Evolutionary conservation across 2,888 invertebrate species (phyloP), one percentile per base, ranked within the genome.

Genomic region (Odontocolon sp.): DNA sequence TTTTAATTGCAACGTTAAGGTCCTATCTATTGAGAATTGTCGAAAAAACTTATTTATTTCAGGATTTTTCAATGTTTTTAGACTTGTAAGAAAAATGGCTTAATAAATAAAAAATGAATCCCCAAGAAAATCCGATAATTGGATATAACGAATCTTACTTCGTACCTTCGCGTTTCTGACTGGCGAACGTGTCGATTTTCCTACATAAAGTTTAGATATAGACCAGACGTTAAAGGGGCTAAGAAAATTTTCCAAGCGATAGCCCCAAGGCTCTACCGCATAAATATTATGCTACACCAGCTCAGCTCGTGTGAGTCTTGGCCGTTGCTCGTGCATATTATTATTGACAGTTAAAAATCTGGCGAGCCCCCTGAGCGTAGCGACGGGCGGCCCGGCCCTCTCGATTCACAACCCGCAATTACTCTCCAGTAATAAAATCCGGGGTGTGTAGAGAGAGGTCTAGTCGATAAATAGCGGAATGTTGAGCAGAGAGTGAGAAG

Each of bases 391-490:
- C 45, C 9, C 28, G 63, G 45, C 64, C 64, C 61, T 33, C 38
- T 45, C 59, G 69, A 73, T 77, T 67, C 52, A 66, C 68, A 83
- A 80, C 80, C 79, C 59, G 78, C 81, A 81, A 84, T 83, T 84
- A 84, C 80, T 81, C 71, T 56, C 67, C 66, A 66, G 82, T 81
- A 82, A 82, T 84, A 82, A 84, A 84, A 83, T 82, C 78, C 56
- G 77, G 47, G 69, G 64, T 75, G 74, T 76, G 66, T 76, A 42
- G 42, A 57, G 64, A 64, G 76, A 56, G 69, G 59, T 81, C 81
- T 81, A 82, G 81, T 76, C 85, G 82, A 85, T 85, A 84, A 83
- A 85, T 81, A 85, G 84, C 68, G 68, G 73, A 82, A 81, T 81
- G 77, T 78, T 63, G 57, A 42, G 70, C 70, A 80, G 81, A 74